Base-by-base conservation (phyloP, 2,797 vertebrate species). In the Danio aesculapii region DNA sequence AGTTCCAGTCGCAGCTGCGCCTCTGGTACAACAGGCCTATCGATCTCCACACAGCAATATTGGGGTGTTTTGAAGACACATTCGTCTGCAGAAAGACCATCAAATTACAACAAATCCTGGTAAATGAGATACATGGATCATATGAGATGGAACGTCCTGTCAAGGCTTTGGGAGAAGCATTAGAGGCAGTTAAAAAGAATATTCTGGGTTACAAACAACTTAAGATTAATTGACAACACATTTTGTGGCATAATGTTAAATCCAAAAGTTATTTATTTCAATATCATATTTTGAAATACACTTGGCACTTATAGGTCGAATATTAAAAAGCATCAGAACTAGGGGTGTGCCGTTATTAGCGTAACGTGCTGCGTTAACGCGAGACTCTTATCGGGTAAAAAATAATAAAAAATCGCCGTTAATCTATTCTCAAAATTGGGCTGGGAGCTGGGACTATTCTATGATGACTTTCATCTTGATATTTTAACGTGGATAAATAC, bases 1-100 rank as follows among this genome's bases (percentile, higher is more conserved):
- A 59, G 12, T 17, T 57, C 30, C 52, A 72, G 52, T 76, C 16
- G 19, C 83, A 83, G 78, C 78, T 83, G 80, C 14, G 44, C 3
- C 19, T 16, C 44, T 62, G 46, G 17, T 72, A 21, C 53, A 67
- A 53, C 50, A 59, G n/a, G 57, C 19, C 67, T 69, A 69, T 81
- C 44, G 63, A 75, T 77, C 68, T 61, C 12, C 11, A 11, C 41
- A 49, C 21, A 21, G 19, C 11, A 55, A 72, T 76, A 13, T 19
- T 66, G n/a, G 16, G 52, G 21, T 6, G 41, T 53, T 9, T 47
- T 68, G 19, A 77, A 69, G 64, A 58, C 1, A 7, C 47, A 71
- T 62, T 62, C 0, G 9, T 80, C 50, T 46, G 10, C 6, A 39
- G 10, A 44, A 64, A 57, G 19, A 73, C 17, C 57, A 44, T 57